Evolutionary conservation across 23 tunicate genomes (phyloP), one percentile per base, ranked within the genome.

Genomic region (Halocynthia aurantium): DNA sequence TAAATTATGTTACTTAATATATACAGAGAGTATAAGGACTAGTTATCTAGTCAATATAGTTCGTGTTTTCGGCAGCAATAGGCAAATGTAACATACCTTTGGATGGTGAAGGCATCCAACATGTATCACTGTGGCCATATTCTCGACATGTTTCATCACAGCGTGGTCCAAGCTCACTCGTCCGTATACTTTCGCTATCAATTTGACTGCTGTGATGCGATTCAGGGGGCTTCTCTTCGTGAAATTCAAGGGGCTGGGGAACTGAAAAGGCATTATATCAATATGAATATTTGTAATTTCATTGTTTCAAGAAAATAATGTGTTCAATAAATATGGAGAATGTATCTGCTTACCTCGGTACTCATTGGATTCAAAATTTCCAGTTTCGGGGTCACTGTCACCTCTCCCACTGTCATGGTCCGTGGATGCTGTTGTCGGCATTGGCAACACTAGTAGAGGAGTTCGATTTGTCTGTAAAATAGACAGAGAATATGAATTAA

Each of bases 41-140:
- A 31, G 44, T 31, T 31, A 31, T 1, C 44, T 31, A 31, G 44
- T 31, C 44, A 31, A 31, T 31, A 4, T 31, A 31, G 44, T 31
- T 4, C 4, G 44, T 31, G 44, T 31, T 31, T 31, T 4, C 44
- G 44, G 44, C 44, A 31, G 44, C 44, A 31, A 31, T 31, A 31
- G 1, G 44, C 6, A 55, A 54, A 54, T 5, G 6, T 74, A 74
- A 15, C 69, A 18, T 80, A 81, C 85, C 85, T 22, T 51, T 21
- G 63, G 58, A 52, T 52, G 73, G 80, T 17, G 86, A 62, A n/a
- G 97, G 97, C 97, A 91, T 91, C 97, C 97, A 91, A 64, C 97
- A 91, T 9, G 86, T 64, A 51, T 91, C 97, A 55, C 97, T 91
- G 77, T 91, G 97, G 63, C 97, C 97, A 52, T 80, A 81, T 22